A percentile compares a stretch with the other conserved stretches of the same genome.
phyloP scores from a whole-genome alignment of 2,113 vertebrate genomes.

The Turnix velox region DNA sequence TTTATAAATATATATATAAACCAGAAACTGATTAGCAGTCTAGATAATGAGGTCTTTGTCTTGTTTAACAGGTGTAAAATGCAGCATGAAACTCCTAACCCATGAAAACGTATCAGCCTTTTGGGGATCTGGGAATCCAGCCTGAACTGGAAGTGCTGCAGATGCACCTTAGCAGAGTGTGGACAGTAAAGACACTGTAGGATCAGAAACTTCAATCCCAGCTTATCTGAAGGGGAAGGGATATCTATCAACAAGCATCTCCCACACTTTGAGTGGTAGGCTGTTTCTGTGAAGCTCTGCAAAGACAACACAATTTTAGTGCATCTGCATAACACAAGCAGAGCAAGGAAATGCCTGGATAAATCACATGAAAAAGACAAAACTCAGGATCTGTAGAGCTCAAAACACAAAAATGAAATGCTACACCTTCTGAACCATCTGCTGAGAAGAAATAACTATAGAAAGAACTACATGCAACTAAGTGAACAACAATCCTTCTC shows the following conservation, averaged over 20 bases:
- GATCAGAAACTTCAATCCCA: background rate
- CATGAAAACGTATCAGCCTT: background rate
- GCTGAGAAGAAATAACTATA: background rate
- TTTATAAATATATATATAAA: too few relatives aligned
- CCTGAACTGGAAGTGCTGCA: background rate
- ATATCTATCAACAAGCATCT: background rate
- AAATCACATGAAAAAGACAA: background rate
- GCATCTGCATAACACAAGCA: background rate
- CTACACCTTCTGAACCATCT: background rate
- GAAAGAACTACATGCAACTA: background rate
- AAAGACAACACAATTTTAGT: background rate
- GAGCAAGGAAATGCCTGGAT: background rate
- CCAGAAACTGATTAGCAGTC: background rate
- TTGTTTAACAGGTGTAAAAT: background rate
- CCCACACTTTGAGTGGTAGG: background rate
- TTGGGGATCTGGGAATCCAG: background rate
- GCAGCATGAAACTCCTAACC: background rate
- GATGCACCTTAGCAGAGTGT: background rate
- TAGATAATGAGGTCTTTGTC: background rate
- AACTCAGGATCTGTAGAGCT: background rate
- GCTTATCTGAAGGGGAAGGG: background rate
- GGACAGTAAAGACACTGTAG: background rate
- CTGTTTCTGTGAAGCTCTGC: background rate
- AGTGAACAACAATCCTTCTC: background rate
- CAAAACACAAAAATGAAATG: background rate